Base-by-base conservation (phyloP, 2,888 invertebrate species). In the Antheraea yamamai region DNA sequence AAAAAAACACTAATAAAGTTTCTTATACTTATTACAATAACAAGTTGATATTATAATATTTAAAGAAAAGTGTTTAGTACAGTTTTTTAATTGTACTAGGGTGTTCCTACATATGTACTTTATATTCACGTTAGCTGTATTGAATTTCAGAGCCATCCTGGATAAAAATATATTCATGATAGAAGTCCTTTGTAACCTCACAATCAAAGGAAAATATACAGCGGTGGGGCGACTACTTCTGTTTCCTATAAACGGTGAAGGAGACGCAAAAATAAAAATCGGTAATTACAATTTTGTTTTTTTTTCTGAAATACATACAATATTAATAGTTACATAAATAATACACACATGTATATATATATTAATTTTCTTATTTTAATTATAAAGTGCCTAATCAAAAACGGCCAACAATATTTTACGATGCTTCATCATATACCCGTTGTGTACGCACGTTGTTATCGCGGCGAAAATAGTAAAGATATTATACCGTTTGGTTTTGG, bases 241-340 rank as follows among this genome's bases (percentile, higher is more conserved):
- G 2, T 94, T 95, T 81, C 94, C 94, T 7, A 94, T 95, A 76
- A 94, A 95, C 58, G 95, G 95, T 0, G 95, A 94, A 84, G 95
- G 95, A 55, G 95, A 95, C 76, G 91, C 91, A 0, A 95, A 94
- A 81, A 94, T 95, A 66, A 95, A 94, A 91, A 94, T 95, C 75
- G 90, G 95, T 95, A 85, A 84, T 82, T 47, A 12, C 8, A 47
- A 47, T 47, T 4, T 47, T 47, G 7, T 7, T 47, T 47, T 47
- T 47, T 12, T 12, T 47, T 47, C 7, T 10, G 1, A 47, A 47
- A 39, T 7, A 39, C 35, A 39, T 12, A 47, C 47, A 12, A 47
- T 47, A 47, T 12, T 47, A 47, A 12, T 1, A 47, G 47, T 12
- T 12, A 47, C 47, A 47, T 39, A 4, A 4, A 39, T 39, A 39